Evolutionary conservation across 2,797 vertebrate genomes (phyloP).

Genomic region (Hemibagrus guttatus): DNA sequence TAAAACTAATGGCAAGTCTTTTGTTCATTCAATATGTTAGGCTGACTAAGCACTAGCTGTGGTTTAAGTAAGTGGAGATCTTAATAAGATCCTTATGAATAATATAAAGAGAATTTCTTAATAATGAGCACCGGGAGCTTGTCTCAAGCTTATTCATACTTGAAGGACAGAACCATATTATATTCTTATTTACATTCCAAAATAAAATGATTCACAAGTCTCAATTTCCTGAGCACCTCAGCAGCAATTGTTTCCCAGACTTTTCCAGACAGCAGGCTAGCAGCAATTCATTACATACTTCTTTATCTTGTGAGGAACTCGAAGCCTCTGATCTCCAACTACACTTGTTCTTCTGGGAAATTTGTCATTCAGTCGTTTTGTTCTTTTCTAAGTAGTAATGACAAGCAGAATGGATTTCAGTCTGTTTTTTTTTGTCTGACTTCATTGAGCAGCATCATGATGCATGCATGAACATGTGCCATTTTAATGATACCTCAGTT

Average conservation of each 20-base stretch:
- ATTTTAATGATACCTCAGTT: no score
- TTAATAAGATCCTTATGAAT: neutral
- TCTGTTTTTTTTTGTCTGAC: neutral
- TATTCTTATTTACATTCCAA: neutral
- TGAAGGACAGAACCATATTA: neutral
- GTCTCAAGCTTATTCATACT: neutral
- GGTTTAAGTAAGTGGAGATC: neutral
- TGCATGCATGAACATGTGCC: no score
- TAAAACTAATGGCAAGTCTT: neutral
- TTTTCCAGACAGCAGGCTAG: neutral
- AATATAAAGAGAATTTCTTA: neutral
- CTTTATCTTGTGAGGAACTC: neutral
- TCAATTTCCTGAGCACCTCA: neutral
- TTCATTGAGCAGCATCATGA: no score
- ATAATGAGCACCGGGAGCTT: neutral
- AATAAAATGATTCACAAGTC: neutral
- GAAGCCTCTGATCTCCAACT: no score
- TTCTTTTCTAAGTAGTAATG: no score
- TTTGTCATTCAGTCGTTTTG: no score
- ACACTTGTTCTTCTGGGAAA: no score
- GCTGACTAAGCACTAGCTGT: neutral
- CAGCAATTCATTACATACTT: neutral
- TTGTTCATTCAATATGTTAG: neutral
- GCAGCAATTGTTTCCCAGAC: no score
- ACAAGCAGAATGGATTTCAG: neutral